These are phyloP conservation scores for Carettochelys insculpta DNA, from an alignment of 2,113 vertebrate species.

Conservation along the genomic window DNA sequence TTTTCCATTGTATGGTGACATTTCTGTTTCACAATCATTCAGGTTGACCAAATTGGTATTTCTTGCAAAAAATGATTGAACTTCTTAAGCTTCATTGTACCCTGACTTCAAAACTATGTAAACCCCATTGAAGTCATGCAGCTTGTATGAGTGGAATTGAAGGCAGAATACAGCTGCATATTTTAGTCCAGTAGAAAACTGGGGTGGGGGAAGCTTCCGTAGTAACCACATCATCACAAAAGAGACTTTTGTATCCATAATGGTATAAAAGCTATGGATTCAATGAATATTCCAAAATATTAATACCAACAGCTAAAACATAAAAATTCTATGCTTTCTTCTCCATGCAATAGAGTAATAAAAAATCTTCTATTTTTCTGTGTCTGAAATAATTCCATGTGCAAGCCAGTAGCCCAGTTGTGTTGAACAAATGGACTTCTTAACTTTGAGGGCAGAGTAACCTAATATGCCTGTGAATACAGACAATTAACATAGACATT, in stretches of 20 bases:
- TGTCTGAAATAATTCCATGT: conserved; percentile 43
- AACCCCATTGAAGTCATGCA: neutral
- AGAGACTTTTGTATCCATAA: neutral
- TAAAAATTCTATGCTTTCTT: conserved; percentile 31
- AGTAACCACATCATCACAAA: neutral
- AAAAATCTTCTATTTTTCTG: conserved; percentile 43
- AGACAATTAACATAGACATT: conserved; percentile 47
- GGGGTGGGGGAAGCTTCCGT: neutral
- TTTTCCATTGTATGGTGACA: neutral
- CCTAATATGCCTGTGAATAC: conserved; percentile 20
- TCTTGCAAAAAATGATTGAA: neutral
- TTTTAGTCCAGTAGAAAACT: neutral
- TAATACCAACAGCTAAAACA: conserved; percentile 42
- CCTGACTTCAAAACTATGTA: neutral
- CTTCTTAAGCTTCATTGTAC: neutral
- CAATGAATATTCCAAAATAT: neutral
- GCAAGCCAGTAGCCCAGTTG: neutral
- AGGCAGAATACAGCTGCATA: neutral
- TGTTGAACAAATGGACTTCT: conserved; percentile 6
- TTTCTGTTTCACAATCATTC: neutral
- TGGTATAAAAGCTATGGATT: neutral
- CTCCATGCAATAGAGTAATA: neutral
- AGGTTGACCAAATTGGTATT: neutral
- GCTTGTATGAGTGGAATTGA: neutral
- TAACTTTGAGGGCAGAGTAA: neutral